Conservation (phyloP, 1,140 invertebrate genomes). For the Caerostris darwini region DNA sequence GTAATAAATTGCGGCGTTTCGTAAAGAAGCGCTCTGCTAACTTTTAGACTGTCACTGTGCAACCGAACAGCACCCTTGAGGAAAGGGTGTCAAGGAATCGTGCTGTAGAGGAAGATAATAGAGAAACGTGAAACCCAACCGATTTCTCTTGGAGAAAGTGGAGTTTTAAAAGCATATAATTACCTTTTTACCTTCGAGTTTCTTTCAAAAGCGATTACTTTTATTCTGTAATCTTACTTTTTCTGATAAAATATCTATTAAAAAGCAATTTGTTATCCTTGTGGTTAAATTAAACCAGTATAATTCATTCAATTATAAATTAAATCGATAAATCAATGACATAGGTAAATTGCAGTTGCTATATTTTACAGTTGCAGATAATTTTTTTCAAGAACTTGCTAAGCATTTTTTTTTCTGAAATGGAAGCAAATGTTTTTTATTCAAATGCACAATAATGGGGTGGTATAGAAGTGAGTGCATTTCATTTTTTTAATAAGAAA, state of each 20-base stretch:
- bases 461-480: too few relatives aligned
- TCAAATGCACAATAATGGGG: too few relatives aligned
- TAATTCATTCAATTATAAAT: too few relatives aligned
- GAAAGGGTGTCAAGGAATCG: constrained; percentile 42
- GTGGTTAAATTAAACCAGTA: too few relatives aligned
- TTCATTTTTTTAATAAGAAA: too few relatives aligned
- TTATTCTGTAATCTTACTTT: not conserved
- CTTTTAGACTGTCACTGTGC: constrained; percentile 14
- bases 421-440: too few relatives aligned
- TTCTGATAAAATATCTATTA: not conserved
- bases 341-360: too few relatives aligned
- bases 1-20: not conserved
- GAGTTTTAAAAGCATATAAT: not conserved
- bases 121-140: constrained; percentile 19
- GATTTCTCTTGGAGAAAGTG: not conserved
- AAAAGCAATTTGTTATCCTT: not conserved
- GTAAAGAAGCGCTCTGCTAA: constrained; percentile 26
- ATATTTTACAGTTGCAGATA: too few relatives aligned
- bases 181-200: not conserved
- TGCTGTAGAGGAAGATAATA: not conserved
- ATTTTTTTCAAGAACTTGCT: too few relatives aligned
- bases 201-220: not conserved
- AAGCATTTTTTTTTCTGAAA: too few relatives aligned
- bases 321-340: too few relatives aligned
- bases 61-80: not conserved